Conservation (phyloP, 2,113 vertebrate species). For the Amazona vittata region DNA sequence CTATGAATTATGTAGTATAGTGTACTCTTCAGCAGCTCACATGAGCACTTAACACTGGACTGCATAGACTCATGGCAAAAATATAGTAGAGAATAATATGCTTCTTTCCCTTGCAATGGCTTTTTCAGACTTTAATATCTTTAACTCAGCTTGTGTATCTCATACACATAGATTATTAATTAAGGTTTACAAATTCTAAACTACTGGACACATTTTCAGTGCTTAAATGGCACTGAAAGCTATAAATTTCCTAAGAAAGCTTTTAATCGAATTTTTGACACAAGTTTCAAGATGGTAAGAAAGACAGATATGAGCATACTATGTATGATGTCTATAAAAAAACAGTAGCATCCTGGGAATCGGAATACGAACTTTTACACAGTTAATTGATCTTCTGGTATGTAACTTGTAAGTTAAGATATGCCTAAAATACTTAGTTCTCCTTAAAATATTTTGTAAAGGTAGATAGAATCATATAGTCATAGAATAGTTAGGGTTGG, state of each 20-base stretch:
- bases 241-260: not conserved
- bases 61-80: not conserved
- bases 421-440: not conserved
- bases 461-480: not conserved
- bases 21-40: not conserved
- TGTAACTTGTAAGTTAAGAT: not conserved
- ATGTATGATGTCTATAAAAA: not conserved
- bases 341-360: not conserved
- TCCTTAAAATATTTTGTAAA: not conserved
- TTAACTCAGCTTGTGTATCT: not conserved
- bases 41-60: not conserved
- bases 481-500: too few species aligned
- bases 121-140: not conserved
- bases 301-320: not conserved
- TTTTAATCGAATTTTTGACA: not conserved
- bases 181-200: not conserved
- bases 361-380: not conserved
- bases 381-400: not conserved
- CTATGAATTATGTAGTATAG: not conserved
- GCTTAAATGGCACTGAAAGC: not conserved
- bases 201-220: not conserved
- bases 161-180: not conserved
- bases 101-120: not conserved
- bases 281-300: not conserved
- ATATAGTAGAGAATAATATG: not conserved